These are phyloP conservation scores for Sparidentex hasta DNA, from an alignment of 2,797 vertebrate species.

Conservation along the genomic window DNA sequence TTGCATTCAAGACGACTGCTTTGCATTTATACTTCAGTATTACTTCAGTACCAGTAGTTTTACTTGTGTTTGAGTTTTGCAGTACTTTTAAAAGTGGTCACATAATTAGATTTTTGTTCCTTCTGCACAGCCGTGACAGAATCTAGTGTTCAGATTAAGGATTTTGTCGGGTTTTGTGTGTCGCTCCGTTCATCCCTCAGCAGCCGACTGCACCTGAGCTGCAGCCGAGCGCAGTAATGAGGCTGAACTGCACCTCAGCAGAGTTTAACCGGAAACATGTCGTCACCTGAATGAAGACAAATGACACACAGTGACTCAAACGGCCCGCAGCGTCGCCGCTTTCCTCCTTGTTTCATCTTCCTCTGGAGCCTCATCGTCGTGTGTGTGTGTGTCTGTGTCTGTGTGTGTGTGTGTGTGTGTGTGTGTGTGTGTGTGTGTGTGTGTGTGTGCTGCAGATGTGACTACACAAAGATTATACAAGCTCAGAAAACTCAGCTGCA, in stretches of 20 bases:
- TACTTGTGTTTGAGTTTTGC: too few relatives aligned
- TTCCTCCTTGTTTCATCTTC: not conserved
- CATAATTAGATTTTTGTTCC: not conserved
- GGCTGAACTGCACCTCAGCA: not conserved
- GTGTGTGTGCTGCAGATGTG: conserved; percentile 25
- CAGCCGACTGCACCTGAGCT: not conserved
- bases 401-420: not conserved
- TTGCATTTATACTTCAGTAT: too few relatives aligned
- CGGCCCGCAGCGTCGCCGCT: conserved; percentile 33
- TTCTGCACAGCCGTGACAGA: not conserved
- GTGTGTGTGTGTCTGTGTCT: not conserved
- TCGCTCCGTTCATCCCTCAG: not conserved
- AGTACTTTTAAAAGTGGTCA: not conserved
- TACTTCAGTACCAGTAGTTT: too few relatives aligned
- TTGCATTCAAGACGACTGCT: too few relatives aligned
- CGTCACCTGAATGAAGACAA: conserved; percentile 38
- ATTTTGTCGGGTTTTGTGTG: not conserved
- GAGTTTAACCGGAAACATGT: conserved; percentile 18
- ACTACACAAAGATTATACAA: conserved; percentile 1
- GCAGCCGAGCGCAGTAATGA: not conserved
- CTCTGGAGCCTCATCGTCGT: conserved; percentile 16
- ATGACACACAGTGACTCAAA: conserved; percentile 26
- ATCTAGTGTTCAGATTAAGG: not conserved
- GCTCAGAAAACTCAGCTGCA: conserved; percentile 7
- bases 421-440: not conserved